phyloP scores from a whole-genome alignment of 2,797 vertebrate genomes.

The Cyclopterus lumpus region DNA sequence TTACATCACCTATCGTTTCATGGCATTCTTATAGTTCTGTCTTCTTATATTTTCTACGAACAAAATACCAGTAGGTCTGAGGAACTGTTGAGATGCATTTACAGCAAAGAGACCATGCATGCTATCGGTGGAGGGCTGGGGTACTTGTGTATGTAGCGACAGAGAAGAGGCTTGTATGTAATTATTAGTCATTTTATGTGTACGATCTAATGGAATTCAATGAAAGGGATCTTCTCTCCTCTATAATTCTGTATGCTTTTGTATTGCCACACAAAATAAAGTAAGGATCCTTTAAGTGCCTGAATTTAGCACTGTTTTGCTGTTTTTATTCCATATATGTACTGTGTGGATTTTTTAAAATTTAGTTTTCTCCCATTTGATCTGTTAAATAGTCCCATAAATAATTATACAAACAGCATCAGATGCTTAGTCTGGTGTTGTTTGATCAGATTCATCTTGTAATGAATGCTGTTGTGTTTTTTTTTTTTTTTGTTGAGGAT shows the following conservation, averaged over 20 bases:
- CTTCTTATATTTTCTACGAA: slow-evolving; percentile 34
- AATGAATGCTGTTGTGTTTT: not conserved
- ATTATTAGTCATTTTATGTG: slow-evolving; percentile 88
- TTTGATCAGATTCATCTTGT: not conserved
- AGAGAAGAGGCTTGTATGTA: slow-evolving; percentile 77
- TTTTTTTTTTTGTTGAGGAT: not conserved
- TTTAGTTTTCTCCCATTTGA: not conserved
- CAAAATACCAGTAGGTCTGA: slow-evolving; percentile 46
- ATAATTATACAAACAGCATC: not conserved
- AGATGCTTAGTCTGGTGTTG: not conserved
- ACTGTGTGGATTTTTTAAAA: not conserved
- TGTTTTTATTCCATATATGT: slow-evolving; percentile 49
- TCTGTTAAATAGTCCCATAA: not conserved
- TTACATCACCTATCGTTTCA: slow-evolving; percentile 39
- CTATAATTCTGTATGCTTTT: slow-evolving; percentile 91
- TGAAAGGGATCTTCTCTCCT: slow-evolving; percentile 91
- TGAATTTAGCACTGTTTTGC: slow-evolving; percentile 86
- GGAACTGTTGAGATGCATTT: slow-evolving; percentile 58
- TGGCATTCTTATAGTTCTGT: slow-evolving; percentile 40
- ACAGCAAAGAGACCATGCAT: slow-evolving; percentile 74
- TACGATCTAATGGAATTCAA: slow-evolving; percentile 86
- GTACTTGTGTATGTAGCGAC: slow-evolving; percentile 77
- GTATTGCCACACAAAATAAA: slow-evolving; percentile 94
- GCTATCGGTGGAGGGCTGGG: slow-evolving; percentile 74
- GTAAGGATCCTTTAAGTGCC: slow-evolving; percentile 98